phyloP scores from a whole-genome alignment of 2,113 vertebrate genomes.

The Ammospiza nelsoni region DNA sequence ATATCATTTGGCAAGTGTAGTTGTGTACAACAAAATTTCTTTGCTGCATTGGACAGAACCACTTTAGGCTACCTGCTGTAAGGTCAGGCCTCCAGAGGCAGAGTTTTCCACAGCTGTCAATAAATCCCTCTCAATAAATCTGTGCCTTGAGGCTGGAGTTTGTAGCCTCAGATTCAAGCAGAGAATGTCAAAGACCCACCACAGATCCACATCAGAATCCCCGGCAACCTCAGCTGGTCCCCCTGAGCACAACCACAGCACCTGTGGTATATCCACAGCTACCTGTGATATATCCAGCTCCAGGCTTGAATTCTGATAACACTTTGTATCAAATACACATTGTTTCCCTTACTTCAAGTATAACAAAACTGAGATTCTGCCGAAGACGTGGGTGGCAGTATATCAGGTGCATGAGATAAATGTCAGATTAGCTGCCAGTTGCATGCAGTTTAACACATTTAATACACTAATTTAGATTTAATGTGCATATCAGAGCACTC shows the following conservation, averaged over 20 bases:
- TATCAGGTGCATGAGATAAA: not conserved
- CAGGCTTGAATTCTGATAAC: not conserved
- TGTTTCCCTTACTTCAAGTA: not conserved
- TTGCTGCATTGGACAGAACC: not conserved
- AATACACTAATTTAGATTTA: conserved; percentile 43
- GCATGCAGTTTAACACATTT: not conserved
- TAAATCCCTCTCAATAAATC: not conserved
- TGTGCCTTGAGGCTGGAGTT: rapidly evolving
- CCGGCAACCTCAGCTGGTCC: not conserved
- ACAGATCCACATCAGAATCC: not conserved
- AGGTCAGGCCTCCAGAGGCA: not conserved
- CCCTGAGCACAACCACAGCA: not conserved
- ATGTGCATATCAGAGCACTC: conserved; percentile 10
- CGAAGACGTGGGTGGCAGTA: not conserved
- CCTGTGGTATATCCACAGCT: not conserved
- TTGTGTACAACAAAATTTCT: rapidly evolving
- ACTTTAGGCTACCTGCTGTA: not conserved
- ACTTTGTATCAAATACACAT: not conserved
- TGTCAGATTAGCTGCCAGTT: conserved; percentile 25
- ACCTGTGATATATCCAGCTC: not conserved
- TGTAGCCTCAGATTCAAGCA: not conserved
- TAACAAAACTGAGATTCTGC: not conserved
- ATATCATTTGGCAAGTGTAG: not conserved
- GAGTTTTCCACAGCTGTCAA: not conserved
- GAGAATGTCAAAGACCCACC: not conserved